Evolutionary conservation across 2,888 invertebrate species (phyloP), one percentile per base, ranked within the genome.

Genomic region (Drosophila paracracens): DNA sequence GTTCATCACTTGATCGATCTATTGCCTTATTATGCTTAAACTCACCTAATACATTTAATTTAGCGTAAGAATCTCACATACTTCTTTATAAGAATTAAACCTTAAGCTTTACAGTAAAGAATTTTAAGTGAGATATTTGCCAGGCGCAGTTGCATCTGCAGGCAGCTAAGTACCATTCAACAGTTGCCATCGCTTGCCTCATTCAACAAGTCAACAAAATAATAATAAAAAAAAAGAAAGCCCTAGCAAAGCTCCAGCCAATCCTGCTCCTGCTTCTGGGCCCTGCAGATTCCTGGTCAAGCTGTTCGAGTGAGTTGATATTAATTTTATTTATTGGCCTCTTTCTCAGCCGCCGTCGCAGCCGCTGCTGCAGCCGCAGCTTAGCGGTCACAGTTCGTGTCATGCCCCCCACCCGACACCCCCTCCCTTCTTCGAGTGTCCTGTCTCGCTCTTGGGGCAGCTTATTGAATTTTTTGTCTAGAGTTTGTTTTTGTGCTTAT

Each of bases 241-340:
- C 78, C 59, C 16, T 48, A 11, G 46, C 54, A 81, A 74, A 81
- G 48, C 64, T 67, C 38, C 27, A 29, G 38, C 36, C 36, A 36
- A 36, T 25, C 21, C 27, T 43, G 61, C 29, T 40, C 6, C 54
- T 40, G 38, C 16, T 36, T 33, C 21, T n/a, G 21, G 40, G 54
- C 53, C 52, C 62, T 50, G 58, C 13, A 53, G 79, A 52, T 57
- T 48, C 38, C 58, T 60, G 88, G 78, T 80, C 86, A 77, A 83
- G 81, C 72, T 85, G 81, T 83, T 88, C 88, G 70, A 84, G 83
- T 82, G 83, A 72, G 74, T 80, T 88, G 64, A 83, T 83, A 89
- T 90, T 86, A 88, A 86, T 86, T 89, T 86, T 86, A 90, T 86
- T 86, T 86, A 86, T 86, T 86, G 85, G 90, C 86, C 90, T 69